These are phyloP conservation scores for Nemotelus pantherinus DNA, from an alignment of 2,888 invertebrate species.

Conservation along the genomic window DNA sequence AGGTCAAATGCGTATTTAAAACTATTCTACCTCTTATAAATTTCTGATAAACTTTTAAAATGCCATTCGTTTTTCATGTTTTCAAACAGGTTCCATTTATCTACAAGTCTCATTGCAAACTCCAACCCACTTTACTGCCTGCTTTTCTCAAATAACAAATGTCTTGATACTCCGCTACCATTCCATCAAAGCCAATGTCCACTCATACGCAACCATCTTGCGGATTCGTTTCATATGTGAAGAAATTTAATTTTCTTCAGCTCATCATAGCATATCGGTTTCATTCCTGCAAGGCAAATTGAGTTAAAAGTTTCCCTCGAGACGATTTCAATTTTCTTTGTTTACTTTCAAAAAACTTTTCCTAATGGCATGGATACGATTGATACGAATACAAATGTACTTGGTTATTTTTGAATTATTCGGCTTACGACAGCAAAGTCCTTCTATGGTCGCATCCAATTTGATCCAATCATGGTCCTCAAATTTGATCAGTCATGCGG, in stretches of 20 bases:
- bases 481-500: conserved; percentile 50
- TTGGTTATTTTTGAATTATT: conserved; percentile 44
- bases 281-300: conserved; percentile 46
- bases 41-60: no score
- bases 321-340: conserved; percentile 48
- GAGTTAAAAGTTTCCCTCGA: conserved; percentile 44
- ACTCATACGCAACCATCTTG: not conserved
- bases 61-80: not conserved
- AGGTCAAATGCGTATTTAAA: no score
- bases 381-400: no score
- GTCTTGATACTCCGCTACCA: not conserved
- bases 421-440: conserved; percentile 19
- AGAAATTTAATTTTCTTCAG: conserved; percentile 48
- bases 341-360: conserved; percentile 49
- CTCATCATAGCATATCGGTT: conserved; percentile 45
- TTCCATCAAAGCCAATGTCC: conserved; percentile 4
- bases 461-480: conserved; percentile 49
- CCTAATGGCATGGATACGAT: conserved; percentile 45
- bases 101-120: not conserved
- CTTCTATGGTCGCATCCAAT: conserved; percentile 48
- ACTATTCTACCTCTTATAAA: no score
- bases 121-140: not conserved
- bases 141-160: not conserved
- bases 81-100: not conserved
- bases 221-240: conserved; percentile 28